A percentile compares a stretch with the other conserved stretches of the same genome.
These are phyloP conservation scores for Callyntrura sp. DNA, from an alignment of 2,888 invertebrate genomes.

Conservation along the genomic window DNA sequence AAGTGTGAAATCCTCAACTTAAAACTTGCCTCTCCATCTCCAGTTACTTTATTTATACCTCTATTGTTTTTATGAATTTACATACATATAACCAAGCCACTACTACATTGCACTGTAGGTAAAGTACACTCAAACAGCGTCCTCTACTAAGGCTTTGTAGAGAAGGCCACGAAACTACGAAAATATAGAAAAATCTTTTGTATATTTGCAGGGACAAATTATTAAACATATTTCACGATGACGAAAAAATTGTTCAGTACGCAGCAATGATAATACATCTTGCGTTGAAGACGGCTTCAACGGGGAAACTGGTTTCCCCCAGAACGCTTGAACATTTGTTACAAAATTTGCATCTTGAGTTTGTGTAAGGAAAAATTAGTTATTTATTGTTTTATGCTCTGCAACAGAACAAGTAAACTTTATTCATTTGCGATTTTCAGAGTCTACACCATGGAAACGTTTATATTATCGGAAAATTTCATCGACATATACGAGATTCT, in stretches of 20 bases:
- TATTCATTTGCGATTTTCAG: slow-evolving; percentile 15
- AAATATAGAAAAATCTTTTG: not conserved
- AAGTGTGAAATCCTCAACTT: no score
- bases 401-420: no score
- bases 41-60: no score
- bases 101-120: no score
- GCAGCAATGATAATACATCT: slow-evolving; percentile 89
- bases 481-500: not conserved
- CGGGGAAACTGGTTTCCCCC: slow-evolving; percentile 84
- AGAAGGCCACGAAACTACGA: not conserved
- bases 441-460: slow-evolving; percentile 53
- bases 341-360: slow-evolving; percentile 55
- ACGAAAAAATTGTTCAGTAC: slow-evolving; percentile 84
- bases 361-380: slow-evolving; percentile 55
- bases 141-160: not conserved
- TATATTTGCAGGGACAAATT: slow-evolving; percentile 24
- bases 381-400: not conserved
- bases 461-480: slow-evolving; percentile 2
- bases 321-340: slow-evolving; percentile 17
- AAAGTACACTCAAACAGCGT: no score
- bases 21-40: no score
- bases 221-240: slow-evolving; percentile 57
- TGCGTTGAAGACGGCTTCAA: slow-evolving; percentile 85
- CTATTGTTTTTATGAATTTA: no score
- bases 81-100: no score